phyloP scores from a whole-genome alignment of 2,113 vertebrate genomes.

The Egretta garzetta region DNA sequence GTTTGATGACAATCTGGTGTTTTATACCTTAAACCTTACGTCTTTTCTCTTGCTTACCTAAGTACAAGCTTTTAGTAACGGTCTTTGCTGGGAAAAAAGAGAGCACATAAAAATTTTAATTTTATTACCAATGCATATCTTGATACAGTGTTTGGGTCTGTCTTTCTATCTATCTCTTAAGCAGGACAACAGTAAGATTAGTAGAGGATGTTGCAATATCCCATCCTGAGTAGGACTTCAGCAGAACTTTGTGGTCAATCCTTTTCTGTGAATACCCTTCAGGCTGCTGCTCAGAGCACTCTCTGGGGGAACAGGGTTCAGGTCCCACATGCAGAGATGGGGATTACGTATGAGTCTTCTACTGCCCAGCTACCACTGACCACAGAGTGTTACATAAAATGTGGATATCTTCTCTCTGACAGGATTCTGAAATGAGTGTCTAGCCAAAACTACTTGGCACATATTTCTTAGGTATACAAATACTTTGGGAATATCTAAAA shows the following conservation, averaged over 20 bases:
- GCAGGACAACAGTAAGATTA: background rate
- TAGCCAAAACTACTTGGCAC: background rate
- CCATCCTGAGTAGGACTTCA: background rate
- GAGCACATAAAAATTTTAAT: background rate
- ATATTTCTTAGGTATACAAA: background rate
- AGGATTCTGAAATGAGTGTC: background rate
- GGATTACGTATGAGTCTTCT: background rate
- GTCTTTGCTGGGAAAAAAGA: background rate
- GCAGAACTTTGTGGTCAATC: background rate
- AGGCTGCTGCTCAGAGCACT: background rate
- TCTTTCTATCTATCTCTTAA: background rate
- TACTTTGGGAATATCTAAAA: background rate
- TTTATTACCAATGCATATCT: background rate
- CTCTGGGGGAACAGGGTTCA: background rate
- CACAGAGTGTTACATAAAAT: background rate
- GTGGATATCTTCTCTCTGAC: background rate
- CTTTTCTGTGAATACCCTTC: background rate
- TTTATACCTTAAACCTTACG: background rate
- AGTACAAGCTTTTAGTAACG: background rate
- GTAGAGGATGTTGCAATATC: background rate
- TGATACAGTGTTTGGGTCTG: background rate
- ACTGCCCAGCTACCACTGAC: background rate
- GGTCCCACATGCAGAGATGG: background rate
- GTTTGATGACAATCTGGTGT: background rate
- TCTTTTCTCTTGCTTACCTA: background rate